Evolutionary conservation across 2,797 vertebrate genomes (phyloP), one percentile per base, ranked within the genome.

Genomic region (Rhadinocentrus ornatus): DNA sequence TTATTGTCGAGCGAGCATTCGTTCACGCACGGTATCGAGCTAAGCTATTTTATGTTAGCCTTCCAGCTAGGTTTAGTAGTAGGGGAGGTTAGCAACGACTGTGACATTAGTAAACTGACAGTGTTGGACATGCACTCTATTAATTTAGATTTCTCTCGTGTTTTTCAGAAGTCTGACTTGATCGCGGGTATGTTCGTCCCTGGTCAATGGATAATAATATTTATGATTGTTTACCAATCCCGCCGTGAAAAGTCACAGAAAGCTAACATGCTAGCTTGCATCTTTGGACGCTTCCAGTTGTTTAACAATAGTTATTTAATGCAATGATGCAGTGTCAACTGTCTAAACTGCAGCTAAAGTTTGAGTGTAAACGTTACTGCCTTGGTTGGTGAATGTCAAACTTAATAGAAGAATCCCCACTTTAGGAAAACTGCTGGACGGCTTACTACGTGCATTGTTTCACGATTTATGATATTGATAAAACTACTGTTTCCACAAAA

Each of bases 231-330:
- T 64, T 54, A 4, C 39, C 24, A 52, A 18, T 34, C 9, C 52
- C 59, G 58, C 29, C 58, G 53, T 74, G 69, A 63, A 54, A 61
- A 67, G 20, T 31, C 35, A 61, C 31, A 5, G 35, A 5, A 72
- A 76, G 87, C 85, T 87, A 88, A 70, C 69, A 16, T 37, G 81
- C 79, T 85, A 71, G 81, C 83, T 81, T 15, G 37, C 87, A 71
- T 82, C 80, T 74, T 80, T n/a, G 77, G 44, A 81, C 85, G 71
- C 64, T 79, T 79, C 55, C 27, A 27, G 70, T 75, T 57, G 68
- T 77, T 69, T 1, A 69, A 72, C 57, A 75, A 26, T 81, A 22
- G 67, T 70, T 69, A 12, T 29, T 54, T 12, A 71, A 13, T 55
- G 9, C 15, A 74, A 44, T 58, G 27, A 29, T 62, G 29, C 53